Percentiles rank a stretch among this genome's conserved stretches.
These are phyloP conservation scores for Anableps anableps DNA, from an alignment of 2,797 vertebrate genomes.

Conservation along the genomic window DNA sequence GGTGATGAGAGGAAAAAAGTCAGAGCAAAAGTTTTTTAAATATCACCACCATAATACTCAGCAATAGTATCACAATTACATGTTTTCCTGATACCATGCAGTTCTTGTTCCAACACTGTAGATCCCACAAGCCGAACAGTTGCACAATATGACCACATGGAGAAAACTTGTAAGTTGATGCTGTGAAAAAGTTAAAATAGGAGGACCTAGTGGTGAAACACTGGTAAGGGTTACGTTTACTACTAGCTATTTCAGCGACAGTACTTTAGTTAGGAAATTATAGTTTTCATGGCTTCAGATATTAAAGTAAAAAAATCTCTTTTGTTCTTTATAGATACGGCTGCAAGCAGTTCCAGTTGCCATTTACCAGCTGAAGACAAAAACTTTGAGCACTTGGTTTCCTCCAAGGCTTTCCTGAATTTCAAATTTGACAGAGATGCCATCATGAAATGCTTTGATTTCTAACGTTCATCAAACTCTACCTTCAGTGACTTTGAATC, in stretches of 20 bases:
- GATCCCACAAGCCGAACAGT: too few relatives aligned
- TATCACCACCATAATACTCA: too few relatives aligned
- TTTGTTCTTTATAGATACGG: slow-evolving; percentile 63
- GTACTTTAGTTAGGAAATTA: not conserved
- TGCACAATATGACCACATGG: not conserved
- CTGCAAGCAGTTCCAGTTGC: slow-evolving; percentile 72
- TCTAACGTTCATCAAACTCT: slow-evolving; percentile 49
- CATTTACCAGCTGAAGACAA: slow-evolving; percentile 76
- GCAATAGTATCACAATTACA: too few relatives aligned
- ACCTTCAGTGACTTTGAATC: slow-evolving; percentile 13
- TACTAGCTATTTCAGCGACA: not conserved
- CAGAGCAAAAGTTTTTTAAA: too few relatives aligned
- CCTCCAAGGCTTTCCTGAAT: slow-evolving; percentile 91
- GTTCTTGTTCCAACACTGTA: too few relatives aligned
- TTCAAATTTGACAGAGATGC: slow-evolving; percentile 95
- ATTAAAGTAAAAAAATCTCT: not conserved
- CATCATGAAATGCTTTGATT: slow-evolving; percentile 96
- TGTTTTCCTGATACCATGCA: too few relatives aligned
- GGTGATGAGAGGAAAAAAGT: too few relatives aligned
- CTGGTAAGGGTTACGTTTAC: not conserved
- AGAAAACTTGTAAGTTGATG: not conserved
- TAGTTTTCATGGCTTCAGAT: not conserved
- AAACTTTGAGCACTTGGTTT: slow-evolving; percentile 82
- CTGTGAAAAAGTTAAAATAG: not conserved
- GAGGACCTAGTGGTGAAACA: not conserved